A percentile compares a stretch with the other conserved stretches of the same genome.
Evolutionary conservation across 2,797 vertebrate genomes (phyloP).

Genomic region (Buphagus erythrorhynchus): DNA sequence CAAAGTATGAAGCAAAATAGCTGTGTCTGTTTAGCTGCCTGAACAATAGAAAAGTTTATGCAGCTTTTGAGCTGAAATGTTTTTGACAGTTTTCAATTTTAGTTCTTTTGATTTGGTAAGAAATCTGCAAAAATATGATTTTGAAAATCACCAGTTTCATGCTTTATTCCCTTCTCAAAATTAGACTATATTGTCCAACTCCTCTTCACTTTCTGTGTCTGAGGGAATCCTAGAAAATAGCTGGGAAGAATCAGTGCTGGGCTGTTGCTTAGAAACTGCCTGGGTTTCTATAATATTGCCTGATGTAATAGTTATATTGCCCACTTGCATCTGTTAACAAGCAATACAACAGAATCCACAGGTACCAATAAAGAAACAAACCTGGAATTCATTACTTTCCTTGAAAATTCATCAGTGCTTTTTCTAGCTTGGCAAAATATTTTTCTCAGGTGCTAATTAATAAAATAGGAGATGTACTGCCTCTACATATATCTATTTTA

Average conservation of each 20-base stretch:
- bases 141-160: constrained; percentile 73
- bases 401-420: constrained; percentile 53
- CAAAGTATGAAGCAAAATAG: constrained; percentile 67
- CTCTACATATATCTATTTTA: not conserved
- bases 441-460: constrained; percentile 65
- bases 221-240: constrained; percentile 68
- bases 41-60: constrained; percentile 67
- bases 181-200: constrained; percentile 72
- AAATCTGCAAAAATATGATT: constrained; percentile 70
- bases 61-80: constrained; percentile 66
- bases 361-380: constrained; percentile 73
- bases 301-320: constrained; percentile 75
- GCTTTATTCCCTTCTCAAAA: constrained; percentile 68
- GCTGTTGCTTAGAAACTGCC: constrained; percentile 73
- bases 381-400: constrained; percentile 53
- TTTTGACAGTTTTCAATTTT: constrained; percentile 74
- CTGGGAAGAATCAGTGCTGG: constrained; percentile 54
- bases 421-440: constrained; percentile 20
- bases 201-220: constrained; percentile 67
- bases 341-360: constrained; percentile 71
- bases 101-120: constrained; percentile 73
- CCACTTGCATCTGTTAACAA: constrained; percentile 74
- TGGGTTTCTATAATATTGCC: constrained; percentile 64
- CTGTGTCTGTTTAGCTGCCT: constrained; percentile 66
- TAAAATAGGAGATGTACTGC: constrained; percentile 33